Percentiles rank a stretch among this genome's conserved stretches.
These are phyloP conservation scores for Cryptoprocta ferox DNA, from an alignment of 2,797 vertebrate species.

Conservation along the genomic window DNA sequence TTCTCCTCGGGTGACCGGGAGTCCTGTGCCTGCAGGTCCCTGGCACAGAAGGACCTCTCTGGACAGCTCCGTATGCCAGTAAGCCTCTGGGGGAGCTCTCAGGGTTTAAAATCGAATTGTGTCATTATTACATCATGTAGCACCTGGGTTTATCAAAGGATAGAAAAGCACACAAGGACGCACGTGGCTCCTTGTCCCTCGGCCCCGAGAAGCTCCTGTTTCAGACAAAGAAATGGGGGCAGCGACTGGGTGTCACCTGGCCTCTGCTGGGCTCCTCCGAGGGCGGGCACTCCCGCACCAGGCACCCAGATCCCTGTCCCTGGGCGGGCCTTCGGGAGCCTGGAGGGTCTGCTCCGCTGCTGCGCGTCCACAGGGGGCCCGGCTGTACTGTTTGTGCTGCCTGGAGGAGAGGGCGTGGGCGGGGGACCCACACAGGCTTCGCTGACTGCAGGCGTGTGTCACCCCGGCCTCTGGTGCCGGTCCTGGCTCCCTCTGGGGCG, in stretches of 20 bases:
- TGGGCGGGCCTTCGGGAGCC: background rate
- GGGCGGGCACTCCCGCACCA: background rate
- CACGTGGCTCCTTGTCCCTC: background rate
- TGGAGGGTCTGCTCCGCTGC: too few species aligned
- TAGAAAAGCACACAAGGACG: background rate
- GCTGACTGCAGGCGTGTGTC: too few species aligned
- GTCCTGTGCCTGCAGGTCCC: background rate
- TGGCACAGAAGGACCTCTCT: background rate
- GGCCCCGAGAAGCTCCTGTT: background rate
- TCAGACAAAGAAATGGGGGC: constrained; percentile 22
- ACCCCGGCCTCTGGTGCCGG: too few species aligned
- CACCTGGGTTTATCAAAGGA: background rate
- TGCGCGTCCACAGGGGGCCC: too few species aligned
- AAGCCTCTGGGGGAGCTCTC: background rate
- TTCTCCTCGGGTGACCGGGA: background rate
- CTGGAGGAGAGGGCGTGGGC: too few species aligned
- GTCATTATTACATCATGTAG: background rate
- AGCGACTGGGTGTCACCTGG: background rate
- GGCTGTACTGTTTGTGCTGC: background rate
- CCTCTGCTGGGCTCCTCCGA: background rate
- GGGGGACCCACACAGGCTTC: too few species aligned
- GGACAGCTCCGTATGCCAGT: background rate
- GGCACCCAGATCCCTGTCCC: background rate
- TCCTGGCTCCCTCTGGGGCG: background rate
- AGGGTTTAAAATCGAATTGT: background rate